Base-by-base conservation (phyloP, 2,888 invertebrate genomes). In the Dendrolimus pini region DNA sequence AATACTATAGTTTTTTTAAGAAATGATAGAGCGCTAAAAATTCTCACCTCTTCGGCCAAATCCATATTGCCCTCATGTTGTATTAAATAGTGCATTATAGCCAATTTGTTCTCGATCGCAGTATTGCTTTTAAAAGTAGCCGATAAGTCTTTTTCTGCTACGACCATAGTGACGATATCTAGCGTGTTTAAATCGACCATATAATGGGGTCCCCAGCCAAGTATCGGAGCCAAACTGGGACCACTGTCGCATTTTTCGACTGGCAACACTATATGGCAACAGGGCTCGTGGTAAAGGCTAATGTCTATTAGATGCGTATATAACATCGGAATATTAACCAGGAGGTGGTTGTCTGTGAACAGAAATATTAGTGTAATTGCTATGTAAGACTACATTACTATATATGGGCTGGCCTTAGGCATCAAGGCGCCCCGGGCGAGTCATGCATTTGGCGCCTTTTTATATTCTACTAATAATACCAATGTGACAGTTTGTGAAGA, bases 271-370 rank as follows among this genome's bases (percentile, higher is more conserved):
- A 96, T 93, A 73, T 96, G 96, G 69, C 95, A 95, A 68, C 94
- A 95, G 0, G 97, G 97, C 77, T 97, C 96, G 80, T 97, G 97
- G 70, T 93, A 93, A 9, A 95, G 86, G 6, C 96, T 96, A 55
- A 97, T 94, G 85, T 98, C 97, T 58, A 98, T 87, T 41, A 97
- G 85, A 75, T 98, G 97, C 0, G 95, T 94, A 84, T 97, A 97
- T 42, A 96, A 91, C 74, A 95, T 96, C 12, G 97, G 96, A 41
- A 96, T 94, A 72, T 95, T 94, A 1, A 97, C 96, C 52, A 97
- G 82, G 75, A 98, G 92, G 69, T 96, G 95, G 76, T 96, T 95
- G 64, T 95, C 95, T 95, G 86, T 60, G 62, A 69, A 59, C 9
- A 47, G 9, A 12, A 47, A 10, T 47, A 12, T 47, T 47, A 12